Base-by-base conservation (phyloP, 2,797 vertebrate genomes). In the Mormyrus hasselquistii region DNA sequence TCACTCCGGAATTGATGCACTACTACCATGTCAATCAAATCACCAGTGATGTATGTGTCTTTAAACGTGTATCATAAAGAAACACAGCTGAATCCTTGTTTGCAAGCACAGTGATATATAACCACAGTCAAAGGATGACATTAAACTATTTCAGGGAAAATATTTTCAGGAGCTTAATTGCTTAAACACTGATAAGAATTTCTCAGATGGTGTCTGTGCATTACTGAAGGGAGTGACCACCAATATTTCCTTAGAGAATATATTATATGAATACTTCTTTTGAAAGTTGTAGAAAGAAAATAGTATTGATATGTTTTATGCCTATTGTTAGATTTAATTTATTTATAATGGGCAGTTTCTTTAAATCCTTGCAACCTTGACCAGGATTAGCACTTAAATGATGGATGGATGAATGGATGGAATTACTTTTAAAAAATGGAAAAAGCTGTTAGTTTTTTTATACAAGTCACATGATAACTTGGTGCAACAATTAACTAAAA, bases 11-110 rank as follows among this genome's bases (percentile, higher is more conserved):
- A 57, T 96, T 99, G 90, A 57, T 99, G 90, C 99, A 99, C 92
- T 98, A 94, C 85, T 94, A 95, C 92, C 96, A 99, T 0, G 98
- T 97, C 90, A 99, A 98, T 84, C 95, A 98, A 89, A 97, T 99
- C 94, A 98, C 96, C 91, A 99, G 99, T 5, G 98, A 99, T 0
- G 98, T 99, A 96, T 90, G 94, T 1, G n/a, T 25, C 82, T 22
- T 29, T 12, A 22, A 85, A 85, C 25, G 57, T 29, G 29, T 53
- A 25, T 29, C 65, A 14, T 73, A 73, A 34, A 38, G 25, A 73
- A 14, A 73, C 3, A 14, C 10, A 34, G 29, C 10, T 34, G 65
- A 14, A 73, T 79, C 73, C 6, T 79, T 79, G 14, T 79, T 79
- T 79, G 34, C 19, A 79, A 79, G 73, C 38, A 44, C 38, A 41